Base-by-base conservation (phyloP, 2,797 vertebrate genomes). In the Otus scops region DNA sequence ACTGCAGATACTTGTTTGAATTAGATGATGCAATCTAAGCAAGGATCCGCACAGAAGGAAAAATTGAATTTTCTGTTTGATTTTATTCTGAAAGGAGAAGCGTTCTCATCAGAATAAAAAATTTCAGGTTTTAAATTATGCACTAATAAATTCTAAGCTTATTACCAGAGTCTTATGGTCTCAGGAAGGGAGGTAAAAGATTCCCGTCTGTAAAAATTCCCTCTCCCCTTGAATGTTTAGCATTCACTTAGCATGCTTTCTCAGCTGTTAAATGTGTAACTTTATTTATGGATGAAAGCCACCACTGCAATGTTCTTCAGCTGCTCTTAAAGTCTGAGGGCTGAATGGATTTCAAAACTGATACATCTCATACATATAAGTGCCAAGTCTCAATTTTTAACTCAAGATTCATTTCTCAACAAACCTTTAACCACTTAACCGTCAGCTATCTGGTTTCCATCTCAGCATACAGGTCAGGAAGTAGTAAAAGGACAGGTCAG, bases 261-360 rank as follows among this genome's bases (percentile, higher is more conserved):
- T 93, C 48, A 64, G 84, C 75, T 87, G 74, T 90, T 90, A 76
- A 51, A 75, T 56, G n/a, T 91, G 65, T 88, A 77, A 91, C 87
- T 93, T 89, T 85, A 75, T 82, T 87, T 96, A 94, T 92, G 91
- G 92, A 93, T 41, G 65, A 50, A 97, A 96, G 85, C 85, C 86
- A 96, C 86, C 87, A 75, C 75, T 92, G 84, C 91, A 85, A 19
- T 74, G 34, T 89, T 95, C 75, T 64, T 96, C 88, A 85, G 53
- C 89, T 81, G 56, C 68, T 95, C 75, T 41, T 88, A 23, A 69
- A 85, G 67, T 88, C 67, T 93, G 84, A 92, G 73, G 84, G 23
- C 73, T 95, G 82, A 95, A 84, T 79, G 89, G 87, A 90, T 93
- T 89, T 88, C 50, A 65, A 28, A 94, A 68, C 50, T 23, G 14